Base-by-base conservation (phyloP, 2,888 invertebrate species). In the Himalopsyche anomala region DNA sequence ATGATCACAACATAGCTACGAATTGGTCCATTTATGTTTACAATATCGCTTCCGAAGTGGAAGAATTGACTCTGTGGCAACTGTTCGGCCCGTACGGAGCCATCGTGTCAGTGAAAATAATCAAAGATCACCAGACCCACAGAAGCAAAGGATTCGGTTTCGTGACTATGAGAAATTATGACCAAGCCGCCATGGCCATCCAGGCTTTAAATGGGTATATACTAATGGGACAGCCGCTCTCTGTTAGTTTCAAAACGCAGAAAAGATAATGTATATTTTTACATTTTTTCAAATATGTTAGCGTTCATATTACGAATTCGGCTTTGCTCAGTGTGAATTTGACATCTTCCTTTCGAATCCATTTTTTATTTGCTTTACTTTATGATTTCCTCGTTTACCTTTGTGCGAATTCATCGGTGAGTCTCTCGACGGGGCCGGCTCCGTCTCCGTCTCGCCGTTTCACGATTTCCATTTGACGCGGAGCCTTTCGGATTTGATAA, bases 21-120 rank as follows among this genome's bases (percentile, higher is more conserved):
- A 93, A 92, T 90, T 93, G 93, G 93, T 93, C 93, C 90, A 92
- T 93, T 90, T 93, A 93, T 90, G 91, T 93, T 91, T 93, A 93
- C 91, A 93, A 93, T 91, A 91, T 93, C 90, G 92, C 93, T 89
- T 92, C 93, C 19, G 93, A 93, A 89, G 93, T 93, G 82, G 93
- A 93, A 89, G 93, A 93, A 90, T 90, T 93, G 90, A 93, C 92
- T 89, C 90, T 93, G 88, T 93, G 93, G 93, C 93, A 93, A 90
- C 90, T 93, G 88, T 93, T 93, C 89, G 93, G 93, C 91, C 93
- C 93, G 88, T 93, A 93, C 91, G 93, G 93, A 92, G 93, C 93
- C 92, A 93, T 93, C 91, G 92, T 93, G 89, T 93, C 93, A 88
- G 93, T 93, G 91, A 93, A 93, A 90, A 93, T 93, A 90, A 93